These are phyloP conservation scores for Dryobota labecula DNA, from an alignment of 2,888 invertebrate genomes.

Conservation along the genomic window DNA sequence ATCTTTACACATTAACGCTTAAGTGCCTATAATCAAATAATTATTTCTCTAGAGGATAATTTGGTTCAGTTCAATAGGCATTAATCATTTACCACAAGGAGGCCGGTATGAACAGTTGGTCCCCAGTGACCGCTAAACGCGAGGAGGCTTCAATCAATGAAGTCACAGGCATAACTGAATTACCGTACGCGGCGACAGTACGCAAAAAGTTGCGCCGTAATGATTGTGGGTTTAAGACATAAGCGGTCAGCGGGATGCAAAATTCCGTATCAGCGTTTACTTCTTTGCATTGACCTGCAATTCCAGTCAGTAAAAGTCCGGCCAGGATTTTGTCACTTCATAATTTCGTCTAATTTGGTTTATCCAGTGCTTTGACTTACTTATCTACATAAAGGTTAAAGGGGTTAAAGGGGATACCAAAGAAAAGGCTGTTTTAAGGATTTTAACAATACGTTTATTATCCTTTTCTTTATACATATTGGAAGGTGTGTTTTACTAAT, in stretches of 20 bases:
- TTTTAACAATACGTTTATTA: too few relatives aligned
- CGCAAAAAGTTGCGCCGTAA: constrained; percentile 70
- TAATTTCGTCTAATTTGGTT: not conserved
- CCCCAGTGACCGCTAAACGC: constrained; percentile 64
- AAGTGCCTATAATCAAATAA: constrained; percentile 45
- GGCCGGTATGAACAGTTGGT: constrained; percentile 58
- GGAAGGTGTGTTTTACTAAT: too few relatives aligned
- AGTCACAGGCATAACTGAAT: constrained; percentile 73
- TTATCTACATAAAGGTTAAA: too few relatives aligned
- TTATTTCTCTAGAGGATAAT: constrained; percentile 36
- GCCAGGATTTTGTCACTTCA: not conserved
- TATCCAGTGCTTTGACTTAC: not conserved
- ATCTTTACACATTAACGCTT: constrained; percentile 29
- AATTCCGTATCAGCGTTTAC: too few relatives aligned
- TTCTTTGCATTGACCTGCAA: not conserved
- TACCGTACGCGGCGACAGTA: constrained; percentile 67
- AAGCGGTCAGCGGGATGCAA: constrained; percentile 27
- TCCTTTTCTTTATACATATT: too few relatives aligned
- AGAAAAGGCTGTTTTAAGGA: too few relatives aligned
- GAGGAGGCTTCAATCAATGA: constrained; percentile 70
- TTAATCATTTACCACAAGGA: constrained; percentile 57
- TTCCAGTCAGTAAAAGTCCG: not conserved
- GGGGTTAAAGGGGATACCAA: too few relatives aligned
- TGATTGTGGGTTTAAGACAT: constrained; percentile 51
- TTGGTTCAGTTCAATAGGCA: constrained; percentile 31